Conservation (phyloP, 2,113 vertebrate genomes). For the Solenodon paradoxus region DNA sequence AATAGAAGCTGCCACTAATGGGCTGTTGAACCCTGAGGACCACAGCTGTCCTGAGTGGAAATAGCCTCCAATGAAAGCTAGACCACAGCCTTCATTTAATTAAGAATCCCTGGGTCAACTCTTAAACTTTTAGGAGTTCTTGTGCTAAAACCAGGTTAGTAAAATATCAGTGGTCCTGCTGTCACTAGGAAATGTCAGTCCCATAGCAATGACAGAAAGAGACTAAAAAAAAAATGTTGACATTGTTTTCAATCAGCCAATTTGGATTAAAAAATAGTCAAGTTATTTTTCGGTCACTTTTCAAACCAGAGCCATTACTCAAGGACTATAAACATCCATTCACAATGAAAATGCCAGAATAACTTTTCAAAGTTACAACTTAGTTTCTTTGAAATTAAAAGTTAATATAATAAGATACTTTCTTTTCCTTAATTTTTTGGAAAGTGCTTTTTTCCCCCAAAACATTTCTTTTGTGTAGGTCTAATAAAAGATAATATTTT, state of each 20-base stretch:
- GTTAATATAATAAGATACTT: conserved; percentile 46
- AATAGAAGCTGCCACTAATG: not conserved
- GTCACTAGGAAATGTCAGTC: not conserved
- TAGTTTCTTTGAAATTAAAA: conserved; percentile 30
- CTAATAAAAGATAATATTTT: not conserved
- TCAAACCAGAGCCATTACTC: not conserved
- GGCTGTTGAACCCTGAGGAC: not conserved
- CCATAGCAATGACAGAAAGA: conserved; percentile 17
- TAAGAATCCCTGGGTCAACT: not conserved
- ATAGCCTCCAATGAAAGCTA: not conserved
- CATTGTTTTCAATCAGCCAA: not conserved
- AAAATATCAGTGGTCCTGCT: not conserved
- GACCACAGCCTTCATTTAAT: not conserved
- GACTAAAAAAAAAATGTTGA: conserved; percentile 17
- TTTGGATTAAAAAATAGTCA: conserved; percentile 23
- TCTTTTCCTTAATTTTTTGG: not conserved
- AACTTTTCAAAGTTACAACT: not conserved
- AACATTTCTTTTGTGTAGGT: not conserved
- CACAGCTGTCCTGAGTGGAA: not conserved
- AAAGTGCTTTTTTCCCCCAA: conserved; percentile 37
- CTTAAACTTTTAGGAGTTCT: not conserved
- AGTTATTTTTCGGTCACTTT: not conserved
- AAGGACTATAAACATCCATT: conserved; percentile 19
- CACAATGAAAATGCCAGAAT: conserved; percentile 44
- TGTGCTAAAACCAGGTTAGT: not conserved